These are phyloP conservation scores for Leucopsar rothschildi DNA, from an alignment of 2,113 vertebrate genomes.

Conservation along the genomic window DNA sequence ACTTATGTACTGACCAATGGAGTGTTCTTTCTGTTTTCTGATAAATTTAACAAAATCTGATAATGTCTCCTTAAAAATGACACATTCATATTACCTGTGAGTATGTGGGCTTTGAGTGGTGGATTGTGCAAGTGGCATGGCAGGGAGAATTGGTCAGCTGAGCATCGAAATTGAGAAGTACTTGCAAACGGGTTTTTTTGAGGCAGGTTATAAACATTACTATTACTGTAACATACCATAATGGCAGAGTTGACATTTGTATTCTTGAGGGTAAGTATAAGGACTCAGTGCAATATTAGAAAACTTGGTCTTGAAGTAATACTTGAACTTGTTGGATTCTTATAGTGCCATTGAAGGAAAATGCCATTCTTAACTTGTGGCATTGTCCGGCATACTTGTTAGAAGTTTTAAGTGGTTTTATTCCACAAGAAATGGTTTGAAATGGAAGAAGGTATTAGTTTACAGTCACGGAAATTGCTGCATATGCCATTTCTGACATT, in stretches of 20 bases:
- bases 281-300: neutral
- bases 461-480: neutral
- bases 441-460: neutral
- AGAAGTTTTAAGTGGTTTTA: neutral
- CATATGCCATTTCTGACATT: neutral
- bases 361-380: neutral
- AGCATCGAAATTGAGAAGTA: accelerated
- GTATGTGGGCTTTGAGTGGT: accelerated
- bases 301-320: neutral
- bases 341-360: neutral
- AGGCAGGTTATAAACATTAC: neutral
- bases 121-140: neutral
- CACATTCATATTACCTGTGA: accelerated
- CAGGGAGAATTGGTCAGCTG: neutral
- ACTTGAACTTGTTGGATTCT: neutral
- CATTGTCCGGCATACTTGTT: neutral
- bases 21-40: neutral
- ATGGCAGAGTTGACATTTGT: neutral
- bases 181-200: accelerated
- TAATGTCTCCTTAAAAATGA: neutral
- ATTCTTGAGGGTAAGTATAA: neutral
- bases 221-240: accelerated
- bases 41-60: neutral
- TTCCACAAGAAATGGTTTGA: neutral
- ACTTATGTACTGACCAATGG: accelerated